Percentiles rank a stretch among this genome's conserved stretches.
phyloP scores from a whole-genome alignment of 2,797 vertebrate species.

The Pseudocheirus occidentalis region DNA sequence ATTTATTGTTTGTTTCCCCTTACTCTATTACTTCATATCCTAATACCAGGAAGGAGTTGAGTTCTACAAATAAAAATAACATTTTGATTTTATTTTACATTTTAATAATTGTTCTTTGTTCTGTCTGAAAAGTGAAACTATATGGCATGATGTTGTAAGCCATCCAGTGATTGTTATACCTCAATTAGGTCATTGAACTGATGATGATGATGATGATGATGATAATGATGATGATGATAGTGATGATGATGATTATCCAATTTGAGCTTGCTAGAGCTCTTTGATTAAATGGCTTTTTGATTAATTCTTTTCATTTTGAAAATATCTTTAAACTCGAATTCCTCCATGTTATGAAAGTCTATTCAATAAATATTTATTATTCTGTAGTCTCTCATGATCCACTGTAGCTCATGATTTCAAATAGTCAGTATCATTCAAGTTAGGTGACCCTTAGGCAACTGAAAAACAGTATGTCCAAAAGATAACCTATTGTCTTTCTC shows the following conservation, averaged over 20 bases:
- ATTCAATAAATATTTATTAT: background rate
- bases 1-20: background rate
- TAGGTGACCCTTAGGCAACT: background rate
- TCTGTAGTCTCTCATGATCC: background rate
- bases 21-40: background rate
- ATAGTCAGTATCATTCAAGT: background rate
- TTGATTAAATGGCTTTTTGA: background rate
- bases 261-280: background rate
- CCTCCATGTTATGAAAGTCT: background rate
- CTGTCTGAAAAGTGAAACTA: background rate
- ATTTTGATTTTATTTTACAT: background rate
- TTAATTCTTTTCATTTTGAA: background rate
- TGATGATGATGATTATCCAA: background rate
- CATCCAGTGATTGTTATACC: background rate
- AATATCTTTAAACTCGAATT: background rate
- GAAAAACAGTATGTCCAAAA: background rate
- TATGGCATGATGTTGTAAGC: background rate
- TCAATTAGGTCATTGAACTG: background rate
- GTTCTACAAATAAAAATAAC: background rate
- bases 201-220: too few species aligned
- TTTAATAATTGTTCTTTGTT: background rate
- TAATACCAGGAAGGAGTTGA: background rate
- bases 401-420: background rate
- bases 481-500: background rate
- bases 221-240: too few species aligned